Percentiles rank a stretch among this genome's conserved stretches.
Evolutionary conservation across 2,797 vertebrate genomes (phyloP).

Genomic region (Xenops minutus): DNA sequence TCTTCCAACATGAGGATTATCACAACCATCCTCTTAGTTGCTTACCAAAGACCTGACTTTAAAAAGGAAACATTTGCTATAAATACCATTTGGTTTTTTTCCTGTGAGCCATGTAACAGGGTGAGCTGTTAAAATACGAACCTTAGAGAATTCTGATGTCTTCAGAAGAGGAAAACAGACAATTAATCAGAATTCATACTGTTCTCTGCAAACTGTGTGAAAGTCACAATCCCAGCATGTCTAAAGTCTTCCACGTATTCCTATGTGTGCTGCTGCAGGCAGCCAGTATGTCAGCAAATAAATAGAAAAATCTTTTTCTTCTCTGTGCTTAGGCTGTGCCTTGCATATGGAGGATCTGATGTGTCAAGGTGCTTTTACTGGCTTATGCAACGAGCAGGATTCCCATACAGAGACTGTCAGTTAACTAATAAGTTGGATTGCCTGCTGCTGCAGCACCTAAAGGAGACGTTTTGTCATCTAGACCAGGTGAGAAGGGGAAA

Average conservation of each 20-base stretch:
- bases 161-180: background rate
- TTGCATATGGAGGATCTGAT: constrained; percentile 93
- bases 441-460: constrained; percentile 92
- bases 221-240: background rate
- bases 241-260: background rate
- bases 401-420: constrained; percentile 95
- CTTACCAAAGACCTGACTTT: background rate
- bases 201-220: background rate
- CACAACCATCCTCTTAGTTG: background rate
- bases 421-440: constrained; percentile 88
- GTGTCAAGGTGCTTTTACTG: constrained; percentile 94
- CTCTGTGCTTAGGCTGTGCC: constrained; percentile 81
- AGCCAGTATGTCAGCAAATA: background rate
- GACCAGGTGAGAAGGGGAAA: constrained; percentile 83
- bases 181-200: background rate
- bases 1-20: background rate
- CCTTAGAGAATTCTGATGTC: background rate
- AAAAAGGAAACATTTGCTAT: background rate
- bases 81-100: rapidly evolving
- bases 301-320: background rate
- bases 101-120: background rate
- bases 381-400: constrained; percentile 95
- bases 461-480: constrained; percentile 95
- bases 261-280: background rate
- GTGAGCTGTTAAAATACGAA: background rate